phyloP scores from a whole-genome alignment of 2,888 invertebrate genomes.

The Cerceris ruficornis region DNA sequence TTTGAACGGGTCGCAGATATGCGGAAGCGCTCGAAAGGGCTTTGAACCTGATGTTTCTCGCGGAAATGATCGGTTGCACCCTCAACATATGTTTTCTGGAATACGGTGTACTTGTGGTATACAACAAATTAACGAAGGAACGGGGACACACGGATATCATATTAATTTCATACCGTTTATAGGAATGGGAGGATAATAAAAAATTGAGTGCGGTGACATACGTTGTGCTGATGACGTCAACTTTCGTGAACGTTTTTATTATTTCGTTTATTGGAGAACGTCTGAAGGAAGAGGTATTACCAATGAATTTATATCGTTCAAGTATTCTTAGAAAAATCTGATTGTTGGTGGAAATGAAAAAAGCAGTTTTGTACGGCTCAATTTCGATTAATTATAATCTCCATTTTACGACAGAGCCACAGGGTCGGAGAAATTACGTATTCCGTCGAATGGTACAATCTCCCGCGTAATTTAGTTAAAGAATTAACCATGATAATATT shows the following conservation, averaged over 20 bases:
- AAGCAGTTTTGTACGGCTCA: neutral
- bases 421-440: conserved; percentile 65
- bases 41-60: conserved; percentile 69
- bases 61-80: conserved; percentile 74
- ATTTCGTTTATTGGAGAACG: conserved; percentile 74
- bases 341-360: too few species aligned
- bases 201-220: conserved; percentile 50
- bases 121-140: neutral
- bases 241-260: conserved; percentile 69
- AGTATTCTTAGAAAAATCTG: too few species aligned
- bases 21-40: conserved; percentile 73
- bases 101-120: conserved; percentile 71
- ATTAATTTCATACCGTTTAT: conserved; percentile 29
- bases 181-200: conserved; percentile 56
- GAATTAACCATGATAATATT: conserved; percentile 64
- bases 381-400: neutral
- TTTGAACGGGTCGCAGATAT: conserved; percentile 72
- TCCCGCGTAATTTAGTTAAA: conserved; percentile 53
- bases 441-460: conserved; percentile 68
- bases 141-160: conserved; percentile 11
- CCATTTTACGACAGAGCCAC: conserved; percentile 46
- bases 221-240: conserved; percentile 62
- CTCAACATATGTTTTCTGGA: conserved; percentile 76
- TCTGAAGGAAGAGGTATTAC: conserved; percentile 64
- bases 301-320: neutral